Evolutionary conservation across 2,113 vertebrate species (phyloP), one percentile per base, ranked within the genome.

Genomic region (Carassius auratus): DNA sequence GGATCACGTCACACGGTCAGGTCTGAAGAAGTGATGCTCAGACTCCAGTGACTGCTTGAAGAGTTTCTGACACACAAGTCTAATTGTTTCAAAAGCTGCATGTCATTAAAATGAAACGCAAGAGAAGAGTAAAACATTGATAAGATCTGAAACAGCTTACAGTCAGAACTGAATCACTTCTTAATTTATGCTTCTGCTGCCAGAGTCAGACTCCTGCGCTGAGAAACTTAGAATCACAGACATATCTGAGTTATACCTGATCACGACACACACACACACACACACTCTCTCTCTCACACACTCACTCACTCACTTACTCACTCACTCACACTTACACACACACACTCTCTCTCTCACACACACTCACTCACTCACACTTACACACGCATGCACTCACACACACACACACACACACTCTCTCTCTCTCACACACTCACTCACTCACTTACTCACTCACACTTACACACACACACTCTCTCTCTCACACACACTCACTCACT

Each of bases 101-200:
- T 61, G 52, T 42, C 76, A 38, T 79, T 79, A 79, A 79, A 79
- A 61, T 61, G 21, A 79, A 79, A 38, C 15, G 42, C 36, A 79
- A 79, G 55, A 42, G 55, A 59, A 1, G 30, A 61, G 76, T 79
- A 42, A 38, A 42, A 79, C 0, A 79, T 79, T n/a, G 12, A 79
- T 61, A 42, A 79, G 55, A 42, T 38, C 21, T 42, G 55, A 78
- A 78, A 50, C 30, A 7, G 30, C 76, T 78, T 13, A 36, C 69
- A 73, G 76, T 36, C 76, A 36, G 30, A 78, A 57, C 5, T 38
- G 1, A 57, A 8, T n/a, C 71, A 2, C 5, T 0, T 12, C 50
- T 78, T 77, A 4, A 52, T 17, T 50, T 17, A 2, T 30, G 45
- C 9, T 23, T 17, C n/a, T 76, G 42, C 45, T 74, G 45, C 38